phyloP scores from a whole-genome alignment of 2,113 vertebrate genomes.

The Nanorana parkeri region DNA sequence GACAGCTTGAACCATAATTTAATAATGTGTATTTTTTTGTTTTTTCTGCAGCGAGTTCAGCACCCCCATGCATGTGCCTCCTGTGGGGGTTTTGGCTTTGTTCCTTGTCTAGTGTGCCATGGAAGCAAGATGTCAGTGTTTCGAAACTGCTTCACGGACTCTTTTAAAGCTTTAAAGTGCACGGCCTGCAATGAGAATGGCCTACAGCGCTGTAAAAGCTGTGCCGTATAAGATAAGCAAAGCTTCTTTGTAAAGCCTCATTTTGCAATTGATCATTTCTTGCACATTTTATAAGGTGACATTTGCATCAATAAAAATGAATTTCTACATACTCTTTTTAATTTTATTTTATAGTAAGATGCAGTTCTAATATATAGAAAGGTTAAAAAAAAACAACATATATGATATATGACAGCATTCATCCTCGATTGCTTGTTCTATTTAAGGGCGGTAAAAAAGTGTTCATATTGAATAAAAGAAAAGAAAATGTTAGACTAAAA shows the following conservation, averaged over 20 bases:
- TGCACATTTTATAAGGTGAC: slow-evolving; percentile 66
- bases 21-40: background rate
- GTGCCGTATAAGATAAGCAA: slow-evolving; percentile 67
- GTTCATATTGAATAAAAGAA: no score
- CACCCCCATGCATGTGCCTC: slow-evolving; percentile 87
- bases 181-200: slow-evolving; percentile 97
- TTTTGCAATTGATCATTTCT: slow-evolving; percentile 63
- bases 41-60: slow-evolving; percentile 85
- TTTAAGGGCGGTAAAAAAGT: no score
- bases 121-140: slow-evolving; percentile 99
- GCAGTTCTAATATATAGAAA: no score
- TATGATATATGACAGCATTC: no score
- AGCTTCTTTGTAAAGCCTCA: background rate
- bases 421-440: no score
- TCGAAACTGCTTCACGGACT: slow-evolving; percentile 97
- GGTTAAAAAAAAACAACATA: no score
- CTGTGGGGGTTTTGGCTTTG: slow-evolving; percentile 93
- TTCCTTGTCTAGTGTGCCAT: slow-evolving; percentile 95
- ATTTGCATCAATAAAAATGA: slow-evolving; percentile 49
- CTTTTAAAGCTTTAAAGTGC: slow-evolving; percentile 97
- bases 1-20: background rate
- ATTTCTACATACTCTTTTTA: slow-evolving; percentile 32
- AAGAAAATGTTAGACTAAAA: no score
- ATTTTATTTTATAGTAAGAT: no score
- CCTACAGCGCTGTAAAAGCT: slow-evolving; percentile 89